Percentiles rank a stretch among this genome's conserved stretches.
phyloP scores from a whole-genome alignment of 1,140 invertebrate species.

The Pogonomyrmex californicus region DNA sequence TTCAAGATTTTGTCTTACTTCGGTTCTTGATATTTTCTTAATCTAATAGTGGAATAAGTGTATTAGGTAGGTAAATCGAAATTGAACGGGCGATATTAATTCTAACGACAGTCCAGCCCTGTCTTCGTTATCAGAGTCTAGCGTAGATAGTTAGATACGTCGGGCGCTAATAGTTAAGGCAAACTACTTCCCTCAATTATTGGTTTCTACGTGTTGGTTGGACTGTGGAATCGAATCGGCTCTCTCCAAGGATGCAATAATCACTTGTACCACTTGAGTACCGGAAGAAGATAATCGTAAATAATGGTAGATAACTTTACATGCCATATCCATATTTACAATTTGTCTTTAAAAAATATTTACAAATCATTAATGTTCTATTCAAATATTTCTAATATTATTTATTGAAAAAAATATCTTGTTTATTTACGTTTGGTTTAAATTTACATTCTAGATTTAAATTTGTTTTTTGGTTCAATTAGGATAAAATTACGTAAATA shows the following conservation, averaged over 20 bases:
- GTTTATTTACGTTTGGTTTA: background rate
- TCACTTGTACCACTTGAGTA: conserved; percentile 57
- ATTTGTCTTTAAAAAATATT: background rate
- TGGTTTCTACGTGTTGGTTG: conserved; percentile 41
- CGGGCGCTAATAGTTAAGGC: conserved; percentile 63
- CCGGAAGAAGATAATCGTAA: conserved; percentile 28
- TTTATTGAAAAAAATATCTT: background rate
- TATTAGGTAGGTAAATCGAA: conserved; percentile 26
- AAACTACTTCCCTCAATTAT: conserved; percentile 65
- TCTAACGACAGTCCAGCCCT: conserved; percentile 41
- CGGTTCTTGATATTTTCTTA: conserved; percentile 11
- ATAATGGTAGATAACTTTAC: conserved; percentile 12
- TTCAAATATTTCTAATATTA: background rate
- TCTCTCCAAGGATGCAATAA: conserved; percentile 64
- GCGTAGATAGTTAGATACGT: conserved; percentile 8
- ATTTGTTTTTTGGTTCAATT: background rate
- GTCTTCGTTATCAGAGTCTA: conserved; percentile 46
- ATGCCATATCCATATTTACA: background rate
- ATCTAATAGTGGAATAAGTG: conserved; percentile 20
- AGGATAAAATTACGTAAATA: background rate
- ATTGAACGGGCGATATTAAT: conserved; percentile 48
- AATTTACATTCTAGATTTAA: background rate
- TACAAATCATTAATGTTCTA: background rate
- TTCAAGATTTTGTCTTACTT: background rate
- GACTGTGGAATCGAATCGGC: conserved; percentile 44